Evolutionary conservation across 2,797 vertebrate species (phyloP).

Genomic region (Jordanella pulchra): DNA sequence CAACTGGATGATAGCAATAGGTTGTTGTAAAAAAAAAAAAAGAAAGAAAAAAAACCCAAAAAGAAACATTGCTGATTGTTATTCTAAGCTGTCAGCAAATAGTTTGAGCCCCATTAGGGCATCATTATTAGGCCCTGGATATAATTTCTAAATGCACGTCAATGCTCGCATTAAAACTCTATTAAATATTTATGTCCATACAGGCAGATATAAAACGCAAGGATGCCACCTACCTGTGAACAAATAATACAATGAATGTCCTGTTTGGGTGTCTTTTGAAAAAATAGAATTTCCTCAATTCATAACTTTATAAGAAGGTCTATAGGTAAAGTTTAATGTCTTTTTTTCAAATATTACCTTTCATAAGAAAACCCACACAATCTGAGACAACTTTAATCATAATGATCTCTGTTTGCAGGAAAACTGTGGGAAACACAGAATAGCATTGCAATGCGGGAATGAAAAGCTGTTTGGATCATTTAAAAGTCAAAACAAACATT

Average conservation of each 20-base stretch:
- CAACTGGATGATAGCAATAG: no score
- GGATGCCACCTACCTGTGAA: background rate
- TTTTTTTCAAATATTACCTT: no score
- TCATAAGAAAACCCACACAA: background rate
- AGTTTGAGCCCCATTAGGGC: background rate
- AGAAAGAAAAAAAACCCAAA: no score
- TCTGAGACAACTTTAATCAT: background rate
- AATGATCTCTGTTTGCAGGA: background rate
- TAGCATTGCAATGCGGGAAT: no score
- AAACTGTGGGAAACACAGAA: background rate
- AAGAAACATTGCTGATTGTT: background rate
- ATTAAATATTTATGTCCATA: background rate
- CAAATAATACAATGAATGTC: background rate
- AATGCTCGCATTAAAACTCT: background rate
- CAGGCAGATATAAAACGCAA: background rate
- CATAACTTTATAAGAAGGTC: no score
- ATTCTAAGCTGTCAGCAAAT: background rate
- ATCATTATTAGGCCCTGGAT: background rate
- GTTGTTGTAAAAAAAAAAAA: no score
- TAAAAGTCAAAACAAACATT: background rate
- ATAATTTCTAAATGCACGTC: background rate
- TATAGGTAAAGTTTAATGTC: background rate
- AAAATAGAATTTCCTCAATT: no score
- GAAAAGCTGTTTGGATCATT: background rate
- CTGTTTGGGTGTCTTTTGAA: background rate